These are phyloP conservation scores for Xylota sylvarum DNA, from an alignment of 2,888 invertebrate species.

Conservation along the genomic window DNA sequence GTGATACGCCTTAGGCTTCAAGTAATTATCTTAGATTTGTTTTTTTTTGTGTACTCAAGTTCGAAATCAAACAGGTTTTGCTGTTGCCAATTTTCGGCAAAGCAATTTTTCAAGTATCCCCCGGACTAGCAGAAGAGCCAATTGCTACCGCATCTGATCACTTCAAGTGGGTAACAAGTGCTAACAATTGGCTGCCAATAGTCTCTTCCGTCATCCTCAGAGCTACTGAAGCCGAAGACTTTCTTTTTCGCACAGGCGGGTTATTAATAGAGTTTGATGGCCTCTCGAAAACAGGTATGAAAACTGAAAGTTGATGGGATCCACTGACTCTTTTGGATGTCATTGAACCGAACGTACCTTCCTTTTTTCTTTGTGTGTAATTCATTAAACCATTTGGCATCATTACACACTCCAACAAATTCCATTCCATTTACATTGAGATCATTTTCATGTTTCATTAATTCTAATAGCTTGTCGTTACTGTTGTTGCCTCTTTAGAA, in stretches of 20 bases:
- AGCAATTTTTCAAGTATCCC: conserved; percentile 15
- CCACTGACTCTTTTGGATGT: neutral
- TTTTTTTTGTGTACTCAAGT: neutral
- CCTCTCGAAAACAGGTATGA: conserved; percentile 9
- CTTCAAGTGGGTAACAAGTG: conserved; percentile 45
- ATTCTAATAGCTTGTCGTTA: conserved; percentile 42
- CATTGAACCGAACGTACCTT: conserved; percentile 31
- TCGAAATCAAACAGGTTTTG: conserved; percentile 17
- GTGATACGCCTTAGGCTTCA: neutral
- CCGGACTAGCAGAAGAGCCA: conserved; percentile 15
- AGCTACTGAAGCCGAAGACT: conserved; percentile 19
- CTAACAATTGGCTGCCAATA: conserved; percentile 42
- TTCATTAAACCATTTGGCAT: conserved; percentile 20
- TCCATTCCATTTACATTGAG: conserved; percentile 35
- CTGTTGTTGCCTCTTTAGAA: conserved; percentile 17
- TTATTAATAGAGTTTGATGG: neutral
- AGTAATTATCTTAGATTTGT: neutral
- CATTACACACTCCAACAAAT: neutral
- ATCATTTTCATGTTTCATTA: conserved; percentile 63
- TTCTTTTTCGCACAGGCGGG: conserved; percentile 22
- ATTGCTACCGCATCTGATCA: conserved; percentile 49
- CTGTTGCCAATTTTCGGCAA: conserved; percentile 7
- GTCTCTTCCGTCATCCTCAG: conserved; percentile 42
- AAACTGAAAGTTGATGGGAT: conserved; percentile 18
- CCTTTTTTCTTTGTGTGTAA: neutral